A percentile compares a stretch with the other conserved stretches of the same genome.
phyloP scores from a whole-genome alignment of 2,888 invertebrate genomes.

The Drosophila trichaetosa region DNA sequence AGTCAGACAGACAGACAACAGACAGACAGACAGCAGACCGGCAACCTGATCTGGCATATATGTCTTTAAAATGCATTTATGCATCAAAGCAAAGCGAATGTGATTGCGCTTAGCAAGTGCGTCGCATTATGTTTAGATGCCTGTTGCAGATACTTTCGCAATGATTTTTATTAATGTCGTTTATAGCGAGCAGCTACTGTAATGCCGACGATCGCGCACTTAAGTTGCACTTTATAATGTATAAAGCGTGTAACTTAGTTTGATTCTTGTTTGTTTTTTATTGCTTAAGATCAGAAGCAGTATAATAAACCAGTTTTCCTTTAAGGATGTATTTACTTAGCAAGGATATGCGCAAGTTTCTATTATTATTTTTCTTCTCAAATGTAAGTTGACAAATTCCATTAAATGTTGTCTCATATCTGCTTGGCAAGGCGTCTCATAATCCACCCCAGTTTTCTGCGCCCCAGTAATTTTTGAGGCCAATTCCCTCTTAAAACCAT shows the following conservation, averaged over 20 bases:
- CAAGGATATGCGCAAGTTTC: not conserved
- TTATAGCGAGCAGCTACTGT: conserved; percentile 66
- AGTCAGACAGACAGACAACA: conserved; percentile 7
- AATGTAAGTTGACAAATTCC: not conserved
- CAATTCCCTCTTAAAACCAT: conserved; percentile 64
- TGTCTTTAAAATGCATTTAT: conserved; percentile 74
- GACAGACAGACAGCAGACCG: conserved; percentile 6
- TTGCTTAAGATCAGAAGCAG: not conserved
- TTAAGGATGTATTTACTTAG: not conserved
- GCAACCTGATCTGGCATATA: conserved; percentile 28
- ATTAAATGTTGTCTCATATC: conserved; percentile 3
- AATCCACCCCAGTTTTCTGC: conserved; percentile 34
- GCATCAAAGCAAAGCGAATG: conserved; percentile 53
- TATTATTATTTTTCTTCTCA: not conserved
- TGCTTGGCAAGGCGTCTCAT: conserved; percentile 1
- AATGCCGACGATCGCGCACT: not conserved
- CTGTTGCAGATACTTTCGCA: conserved; percentile 76
- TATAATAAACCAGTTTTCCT: not conserved
- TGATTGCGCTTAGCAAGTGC: conserved; percentile 31
- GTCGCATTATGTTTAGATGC: conserved; percentile 42
- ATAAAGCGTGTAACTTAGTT: not conserved
- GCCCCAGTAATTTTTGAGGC: conserved; percentile 46
- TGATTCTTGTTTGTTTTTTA: not conserved
- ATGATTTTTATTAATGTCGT: conserved; percentile 82
- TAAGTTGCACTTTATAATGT: not conserved